phyloP scores from a whole-genome alignment of 2,113 vertebrate species.

The Aegotheles bennettii region DNA sequence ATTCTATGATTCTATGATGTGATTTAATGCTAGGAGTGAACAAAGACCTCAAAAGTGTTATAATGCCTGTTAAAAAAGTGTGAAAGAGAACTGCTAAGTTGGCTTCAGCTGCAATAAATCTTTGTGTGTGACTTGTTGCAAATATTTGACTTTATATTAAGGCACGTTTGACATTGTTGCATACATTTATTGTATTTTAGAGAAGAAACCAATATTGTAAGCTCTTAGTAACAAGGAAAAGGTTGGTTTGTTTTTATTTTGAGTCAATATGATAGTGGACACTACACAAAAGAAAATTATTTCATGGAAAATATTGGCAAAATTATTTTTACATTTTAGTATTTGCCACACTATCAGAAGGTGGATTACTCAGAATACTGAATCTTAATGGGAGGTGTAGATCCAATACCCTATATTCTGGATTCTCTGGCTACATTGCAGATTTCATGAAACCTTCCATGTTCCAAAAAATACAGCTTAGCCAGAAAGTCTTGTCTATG shows the following conservation, averaged over 20 bases:
- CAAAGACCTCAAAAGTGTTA: background rate
- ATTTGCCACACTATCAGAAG: background rate
- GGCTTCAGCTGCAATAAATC: background rate
- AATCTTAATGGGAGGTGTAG: background rate
- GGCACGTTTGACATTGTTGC: accelerated
- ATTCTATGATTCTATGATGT: too few species aligned
- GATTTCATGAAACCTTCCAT: background rate
- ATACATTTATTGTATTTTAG: background rate
- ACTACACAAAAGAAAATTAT: background rate
- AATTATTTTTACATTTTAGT: background rate
- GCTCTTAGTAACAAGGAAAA: background rate
- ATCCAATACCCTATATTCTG: background rate
- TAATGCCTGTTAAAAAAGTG: background rate
- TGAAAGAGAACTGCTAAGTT: background rate
- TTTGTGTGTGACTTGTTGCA: background rate
- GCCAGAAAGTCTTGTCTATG: background rate
- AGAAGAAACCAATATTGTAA: background rate
- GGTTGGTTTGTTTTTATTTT: background rate
- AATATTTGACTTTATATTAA: background rate
- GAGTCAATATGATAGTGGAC: background rate
- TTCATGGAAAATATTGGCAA: background rate
- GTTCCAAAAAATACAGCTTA: background rate
- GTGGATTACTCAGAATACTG: background rate
- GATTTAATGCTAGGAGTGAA: background rate
- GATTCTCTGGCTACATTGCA: background rate